A percentile compares a stretch with the other conserved stretches of the same genome.
Evolutionary conservation across 2,888 invertebrate genomes (phyloP).

Genomic region (Andrena praecox): DNA sequence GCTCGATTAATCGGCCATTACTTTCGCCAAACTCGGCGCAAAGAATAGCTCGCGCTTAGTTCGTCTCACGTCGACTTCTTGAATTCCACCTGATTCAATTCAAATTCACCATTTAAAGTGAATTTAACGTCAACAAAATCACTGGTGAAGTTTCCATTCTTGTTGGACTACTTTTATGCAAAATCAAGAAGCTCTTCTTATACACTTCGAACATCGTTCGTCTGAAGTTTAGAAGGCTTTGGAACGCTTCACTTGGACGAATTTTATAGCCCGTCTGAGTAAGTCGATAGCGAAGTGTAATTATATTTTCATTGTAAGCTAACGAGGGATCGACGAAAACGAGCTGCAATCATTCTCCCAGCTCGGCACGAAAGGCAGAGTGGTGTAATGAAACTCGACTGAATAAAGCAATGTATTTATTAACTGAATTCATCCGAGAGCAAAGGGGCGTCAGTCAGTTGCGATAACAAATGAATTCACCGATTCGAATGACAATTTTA

Average conservation of each 20-base stretch:
- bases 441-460: background rate
- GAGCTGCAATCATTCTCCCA: too few relatives aligned
- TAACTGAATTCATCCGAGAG: slow-evolving; percentile 9
- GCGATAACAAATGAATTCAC: slow-evolving; percentile 16
- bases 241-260: background rate
- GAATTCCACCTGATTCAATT: background rate
- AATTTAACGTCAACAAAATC: background rate
- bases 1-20: slow-evolving; percentile 41
- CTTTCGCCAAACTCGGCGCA: slow-evolving; percentile 23
- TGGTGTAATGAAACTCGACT: slow-evolving; percentile 10
- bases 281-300: background rate
- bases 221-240: background rate
- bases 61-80: background rate
- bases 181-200: too few relatives aligned
- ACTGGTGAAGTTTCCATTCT: background rate
- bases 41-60: slow-evolving; percentile 5
- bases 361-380: background rate
- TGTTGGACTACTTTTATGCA: too few relatives aligned
- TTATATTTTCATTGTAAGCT: background rate
- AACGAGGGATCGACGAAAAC: background rate
- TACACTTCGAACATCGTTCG: too few relatives aligned
- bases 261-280: background rate
- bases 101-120: background rate
- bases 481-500: slow-evolving; percentile 16
- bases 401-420: background rate